Evolutionary conservation across 2,888 invertebrate species (phyloP), one percentile per base, ranked within the genome.

Genomic region (Drosophila birchii): DNA sequence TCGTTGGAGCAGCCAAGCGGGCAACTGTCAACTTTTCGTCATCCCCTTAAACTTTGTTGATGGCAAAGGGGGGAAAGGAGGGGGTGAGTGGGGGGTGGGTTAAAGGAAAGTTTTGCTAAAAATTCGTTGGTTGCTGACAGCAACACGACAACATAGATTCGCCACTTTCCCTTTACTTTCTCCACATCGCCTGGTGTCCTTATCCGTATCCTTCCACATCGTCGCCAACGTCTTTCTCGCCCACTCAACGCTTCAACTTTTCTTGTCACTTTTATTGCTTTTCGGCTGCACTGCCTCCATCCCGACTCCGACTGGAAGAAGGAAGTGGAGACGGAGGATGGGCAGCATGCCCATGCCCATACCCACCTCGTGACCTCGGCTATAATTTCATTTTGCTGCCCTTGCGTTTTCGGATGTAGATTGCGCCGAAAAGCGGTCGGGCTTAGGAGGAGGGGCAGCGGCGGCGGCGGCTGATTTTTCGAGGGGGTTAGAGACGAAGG

Each of bases 381-480:
- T 80, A 82, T 85, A 85, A 81, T 81, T 81, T 82, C 80, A 86
- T 85, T 81, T 81, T 72, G 78, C 86, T 82, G 78, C 78, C 80
- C 81, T 82, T 82, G 81, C 78, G 82, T 78, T 72, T 75, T 67
- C 47, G 71, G 78, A 69, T 74, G 80, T 72, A 86, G 78, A 82
- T 82, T 88, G 80, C 71, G 78, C 71, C 86, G 71, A 80, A 80
- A 78, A 86, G 86, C 64, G 64, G 51, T 58, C 78, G 44, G 26
- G 16, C 32, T 45, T 53, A 44, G 23, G 23, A 34, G 29, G 6
- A 41, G 39, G 12, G 14, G 47, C 41, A 2, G 39, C 8, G 1
- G 29, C 2, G 9, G 18, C 39, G 34, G 45, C 23, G 39, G 29
- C 20, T 59, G 32, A 34, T 51, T 51, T 51, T 51, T 51, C 12